Conservation (phyloP, 2,797 vertebrate genomes). For the Rhinophrynus dorsalis region DNA sequence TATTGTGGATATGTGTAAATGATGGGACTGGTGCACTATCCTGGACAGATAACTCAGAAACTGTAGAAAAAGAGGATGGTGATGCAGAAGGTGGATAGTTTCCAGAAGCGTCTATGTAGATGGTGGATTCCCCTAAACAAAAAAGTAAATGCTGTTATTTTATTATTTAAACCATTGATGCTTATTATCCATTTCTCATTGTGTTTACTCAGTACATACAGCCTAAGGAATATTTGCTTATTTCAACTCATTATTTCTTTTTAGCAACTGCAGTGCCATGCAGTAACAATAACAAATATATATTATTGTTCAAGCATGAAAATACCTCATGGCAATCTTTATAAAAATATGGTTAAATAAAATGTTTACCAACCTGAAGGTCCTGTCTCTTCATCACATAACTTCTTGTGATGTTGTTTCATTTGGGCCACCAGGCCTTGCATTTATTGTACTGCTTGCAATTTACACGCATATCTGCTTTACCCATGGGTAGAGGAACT, state of each 20-base stretch:
- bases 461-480: too few species aligned
- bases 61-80: conserved; percentile 17
- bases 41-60: conserved; percentile 29
- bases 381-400: conserved; percentile 37
- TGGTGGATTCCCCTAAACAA: conserved; percentile 20
- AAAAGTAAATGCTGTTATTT: conserved; percentile 37
- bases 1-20: background rate
- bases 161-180: conserved; percentile 19
- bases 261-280: conserved; percentile 5
- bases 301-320: conserved; percentile 10
- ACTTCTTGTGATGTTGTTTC: too few species aligned
- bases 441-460: too few species aligned
- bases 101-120: too few species aligned
- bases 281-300: conserved; percentile 32
- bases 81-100: conserved; percentile 16
- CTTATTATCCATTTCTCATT: background rate
- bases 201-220: background rate
- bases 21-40: conserved; percentile 14
- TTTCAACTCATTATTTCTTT: background rate
- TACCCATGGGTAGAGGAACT: too few species aligned
- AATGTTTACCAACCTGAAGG: conserved; percentile 32
- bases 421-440: too few species aligned
- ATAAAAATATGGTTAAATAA: conserved; percentile 27
- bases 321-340: conserved; percentile 6
- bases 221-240: conserved; percentile 16